A percentile compares a stretch with the other conserved stretches of the same genome.
Evolutionary conservation across 2,888 invertebrate species (phyloP).

Genomic region (Parnassius glacialis): DNA sequence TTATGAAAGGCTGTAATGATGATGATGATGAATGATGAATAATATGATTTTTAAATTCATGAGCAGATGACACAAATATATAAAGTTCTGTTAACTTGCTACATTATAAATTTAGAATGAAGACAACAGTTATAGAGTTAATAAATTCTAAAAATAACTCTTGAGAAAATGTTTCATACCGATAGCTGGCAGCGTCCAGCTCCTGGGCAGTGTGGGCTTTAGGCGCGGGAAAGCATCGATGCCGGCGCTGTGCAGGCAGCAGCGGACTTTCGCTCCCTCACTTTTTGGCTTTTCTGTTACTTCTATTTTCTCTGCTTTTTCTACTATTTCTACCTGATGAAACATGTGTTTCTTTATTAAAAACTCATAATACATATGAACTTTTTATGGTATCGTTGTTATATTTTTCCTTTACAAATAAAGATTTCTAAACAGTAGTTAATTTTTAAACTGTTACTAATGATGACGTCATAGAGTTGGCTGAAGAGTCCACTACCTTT

Average conservation of each 20-base stretch:
- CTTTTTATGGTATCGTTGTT: neutral
- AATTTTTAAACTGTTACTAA: too few species aligned
- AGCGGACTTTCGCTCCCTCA: constrained; percentile 36
- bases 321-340: constrained; percentile 30
- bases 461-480: too few species aligned
- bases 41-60: too few species aligned
- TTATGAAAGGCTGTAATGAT: too few species aligned
- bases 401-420: too few species aligned
- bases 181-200: constrained; percentile 88
- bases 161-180: constrained; percentile 48
- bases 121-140: too few species aligned
- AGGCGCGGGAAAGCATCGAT: constrained; percentile 89
- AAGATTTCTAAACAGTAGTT: too few species aligned
- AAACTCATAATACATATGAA: neutral
- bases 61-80: too few species aligned
- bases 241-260: constrained; percentile 89
- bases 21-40: too few species aligned
- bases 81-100: too few species aligned
- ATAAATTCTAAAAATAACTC: neutral
- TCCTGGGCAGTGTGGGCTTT: constrained; percentile 84
- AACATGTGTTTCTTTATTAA: neutral
- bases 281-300: constrained; percentile 28
- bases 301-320: constrained; percentile 33
- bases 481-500: too few species aligned
- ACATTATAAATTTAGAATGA: too few species aligned